phyloP scores from a whole-genome alignment of 2,888 invertebrate genomes.

The Corythucha ciliata region DNA sequence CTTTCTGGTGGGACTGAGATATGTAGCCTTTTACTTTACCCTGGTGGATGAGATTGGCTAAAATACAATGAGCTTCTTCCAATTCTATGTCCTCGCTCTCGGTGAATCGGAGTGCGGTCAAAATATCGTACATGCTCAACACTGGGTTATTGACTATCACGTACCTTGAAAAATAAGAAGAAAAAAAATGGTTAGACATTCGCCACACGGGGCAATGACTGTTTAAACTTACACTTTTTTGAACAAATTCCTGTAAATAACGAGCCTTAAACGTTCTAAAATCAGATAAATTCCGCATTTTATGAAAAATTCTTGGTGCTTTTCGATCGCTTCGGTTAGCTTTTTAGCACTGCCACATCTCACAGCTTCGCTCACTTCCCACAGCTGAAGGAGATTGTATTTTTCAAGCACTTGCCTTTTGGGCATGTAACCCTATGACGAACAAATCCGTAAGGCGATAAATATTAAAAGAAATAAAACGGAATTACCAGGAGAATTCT shows the following conservation, averaged over 20 bases:
- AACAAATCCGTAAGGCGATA: slow-evolving; percentile 1
- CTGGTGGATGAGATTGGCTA: slow-evolving; percentile 92
- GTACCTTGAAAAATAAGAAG: slow-evolving; percentile 42
- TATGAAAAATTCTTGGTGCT: slow-evolving; percentile 86
- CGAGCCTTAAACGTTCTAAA: slow-evolving; percentile 89
- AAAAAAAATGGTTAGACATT: not conserved
- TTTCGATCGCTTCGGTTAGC: slow-evolving; percentile 73
- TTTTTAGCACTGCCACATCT: slow-evolving; percentile 48
- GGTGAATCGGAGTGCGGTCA: slow-evolving; percentile 69
- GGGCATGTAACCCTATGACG: slow-evolving; percentile 77
- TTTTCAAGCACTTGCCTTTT: slow-evolving; percentile 67
- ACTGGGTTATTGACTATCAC: slow-evolving; percentile 70
- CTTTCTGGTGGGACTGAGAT: slow-evolving; percentile 90
- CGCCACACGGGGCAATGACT: not conserved
- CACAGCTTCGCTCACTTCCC: slow-evolving; percentile 78
- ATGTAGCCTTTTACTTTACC: slow-evolving; percentile 98
- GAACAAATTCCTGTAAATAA: slow-evolving; percentile 91
- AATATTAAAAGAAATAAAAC: slow-evolving; percentile 10
- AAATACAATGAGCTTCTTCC: slow-evolving; percentile 92
- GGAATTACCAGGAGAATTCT: slow-evolving; percentile 73
- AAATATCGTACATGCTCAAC: slow-evolving; percentile 75
- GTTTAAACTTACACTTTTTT: slow-evolving; percentile 62
- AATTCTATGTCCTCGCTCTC: slow-evolving; percentile 78
- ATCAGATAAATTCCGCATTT: slow-evolving; percentile 95
- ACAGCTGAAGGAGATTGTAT: slow-evolving; percentile 83